Base-by-base conservation (phyloP, 2,888 invertebrate genomes). In the Tinea trinotella region DNA sequence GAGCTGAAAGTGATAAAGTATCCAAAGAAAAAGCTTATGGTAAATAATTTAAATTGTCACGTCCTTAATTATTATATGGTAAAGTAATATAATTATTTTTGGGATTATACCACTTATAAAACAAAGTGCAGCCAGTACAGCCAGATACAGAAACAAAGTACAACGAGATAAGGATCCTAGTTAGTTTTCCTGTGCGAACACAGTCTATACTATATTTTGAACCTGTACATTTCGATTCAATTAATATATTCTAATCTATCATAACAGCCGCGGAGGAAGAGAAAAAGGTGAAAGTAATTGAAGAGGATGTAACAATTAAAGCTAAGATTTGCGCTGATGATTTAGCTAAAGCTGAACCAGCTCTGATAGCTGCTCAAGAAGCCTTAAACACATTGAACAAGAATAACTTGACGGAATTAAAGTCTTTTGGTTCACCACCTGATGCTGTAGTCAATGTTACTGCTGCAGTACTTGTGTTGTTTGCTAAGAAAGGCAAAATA, bases 311-410 rank as follows among this genome's bases (percentile, higher is more conserved):
- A 0, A 89, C 92, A 0, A 91, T 92, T 60, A 95, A 95, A 65
- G 93, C 94, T 36, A 92, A 90, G 68, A 90, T 95, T 58, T 97
- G 97, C 71, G 94, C 94, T 55, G 93, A 92, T 62, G 98, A 98
- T 81, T 88, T 98, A 64, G 92, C 91, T 0, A 95, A 93, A 69
- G 97, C 98, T 0, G 96, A 97, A 73, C 98, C 98, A 0, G 97
- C 97, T 0, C 77, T 98, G 18, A 68, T 92, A 15, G 96, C 96
- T 9, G 97, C 98, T 0, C 93, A 95, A 68, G 95, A 93, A 63
- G 97, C 98, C 6, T 78, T 98, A 52, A 93, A 97, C 68, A 97
- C 97, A 0, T 77, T 98, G 18, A 97, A 98, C 69, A 98, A 98
- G 84, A 93, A 91, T 67, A 98, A 98, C 73, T 78, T 98, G 60